Base-by-base conservation (phyloP, 2,113 vertebrate species). In the Eleginops maclovinus region DNA sequence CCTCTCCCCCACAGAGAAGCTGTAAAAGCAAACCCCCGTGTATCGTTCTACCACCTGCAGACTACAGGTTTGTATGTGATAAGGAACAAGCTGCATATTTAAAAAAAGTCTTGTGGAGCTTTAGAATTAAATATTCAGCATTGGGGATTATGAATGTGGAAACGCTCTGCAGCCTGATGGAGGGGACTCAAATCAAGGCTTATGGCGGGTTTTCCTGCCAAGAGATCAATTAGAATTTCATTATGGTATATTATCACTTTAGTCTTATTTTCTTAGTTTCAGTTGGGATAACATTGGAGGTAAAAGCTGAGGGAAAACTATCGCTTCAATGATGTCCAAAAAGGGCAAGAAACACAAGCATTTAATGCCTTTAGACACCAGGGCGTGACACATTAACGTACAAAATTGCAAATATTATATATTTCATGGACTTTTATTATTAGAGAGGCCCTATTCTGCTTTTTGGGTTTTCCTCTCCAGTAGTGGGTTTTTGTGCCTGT, bases 1-100 rank as follows among this genome's bases (percentile, higher is more conserved):
- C 88, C 73, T 46, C 79, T 73, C 87, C 77, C 51, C 87, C 31
- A 51, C 75, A 68, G 63, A 19, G 64, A 70, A 16, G 65, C 68
- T 43, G 43, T 54, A 43, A 75, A 80, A 47, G 59, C 51, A 67
- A 58, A 75, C 15, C 62, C 69, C 63, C 51, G 53, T 75, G 84
- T 21, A 49, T 69, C 73, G n/a, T 26, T 72, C 26, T 9, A 14
- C 58, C 76, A 49, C 40, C 71, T 71, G 60, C 44, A 70, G 55
- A 46, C 54, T 36, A 16, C 11, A 69, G 36, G 9, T 16, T 75
- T 22, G 22, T 1, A 28, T 24, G 55, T 5, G 11, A 40, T 43
- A 28, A 11, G 7, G 41, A 43, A n/a, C n/a, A 40, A 0, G 1
- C 15, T 3, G 12, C 19, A 7, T 22, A 28, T 21, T 3, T 16